Percentiles rank a stretch among this genome's conserved stretches.
Conservation (phyloP, 1,140 invertebrate species). For the Liolophura sinensis region DNA sequence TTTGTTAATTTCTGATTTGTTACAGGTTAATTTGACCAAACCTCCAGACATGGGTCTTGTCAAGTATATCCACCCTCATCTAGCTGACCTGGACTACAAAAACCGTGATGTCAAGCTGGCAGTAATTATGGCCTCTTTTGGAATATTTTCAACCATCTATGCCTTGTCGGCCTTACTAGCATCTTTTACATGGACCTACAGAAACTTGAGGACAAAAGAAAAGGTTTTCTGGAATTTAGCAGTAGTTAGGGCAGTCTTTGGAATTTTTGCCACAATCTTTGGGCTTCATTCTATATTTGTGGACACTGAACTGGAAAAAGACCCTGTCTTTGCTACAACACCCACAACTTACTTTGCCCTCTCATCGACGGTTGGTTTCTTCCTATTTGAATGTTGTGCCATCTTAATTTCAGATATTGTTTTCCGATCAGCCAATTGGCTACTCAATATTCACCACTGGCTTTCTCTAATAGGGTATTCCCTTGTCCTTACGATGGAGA, state of each 20-base stretch:
- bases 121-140: slow-evolving; percentile 28
- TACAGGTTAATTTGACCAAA: no score
- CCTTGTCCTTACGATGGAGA: slow-evolving; percentile 23
- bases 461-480: slow-evolving; percentile 41
- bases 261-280: slow-evolving; percentile 36
- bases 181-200: slow-evolving; percentile 26
- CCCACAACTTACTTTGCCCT: slow-evolving; percentile 38
- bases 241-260: slow-evolving; percentile 41
- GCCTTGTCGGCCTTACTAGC: slow-evolving; percentile 17
- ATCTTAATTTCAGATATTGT: slow-evolving; percentile 42
- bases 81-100: slow-evolving; percentile 31
- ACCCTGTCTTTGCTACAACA: slow-evolving; percentile 39
- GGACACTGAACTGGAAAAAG: slow-evolving; percentile 33
- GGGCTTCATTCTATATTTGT: slow-evolving; percentile 41
- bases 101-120: slow-evolving; percentile 15
- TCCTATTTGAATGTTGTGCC: slow-evolving; percentile 46
- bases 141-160: slow-evolving; percentile 29
- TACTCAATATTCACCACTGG: slow-evolving; percentile 51
- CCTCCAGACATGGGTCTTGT: slow-evolving; percentile 18
- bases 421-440: slow-evolving; percentile 37
- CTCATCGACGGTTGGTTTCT: slow-evolving; percentile 46
- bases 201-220: slow-evolving; percentile 39
- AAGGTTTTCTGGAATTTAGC: slow-evolving; percentile 51
- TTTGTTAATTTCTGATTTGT: no score
- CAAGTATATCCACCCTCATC: slow-evolving; percentile 31